Conservation (phyloP, 2,797 vertebrate genomes). For the Pteronotus mesoamericanus region DNA sequence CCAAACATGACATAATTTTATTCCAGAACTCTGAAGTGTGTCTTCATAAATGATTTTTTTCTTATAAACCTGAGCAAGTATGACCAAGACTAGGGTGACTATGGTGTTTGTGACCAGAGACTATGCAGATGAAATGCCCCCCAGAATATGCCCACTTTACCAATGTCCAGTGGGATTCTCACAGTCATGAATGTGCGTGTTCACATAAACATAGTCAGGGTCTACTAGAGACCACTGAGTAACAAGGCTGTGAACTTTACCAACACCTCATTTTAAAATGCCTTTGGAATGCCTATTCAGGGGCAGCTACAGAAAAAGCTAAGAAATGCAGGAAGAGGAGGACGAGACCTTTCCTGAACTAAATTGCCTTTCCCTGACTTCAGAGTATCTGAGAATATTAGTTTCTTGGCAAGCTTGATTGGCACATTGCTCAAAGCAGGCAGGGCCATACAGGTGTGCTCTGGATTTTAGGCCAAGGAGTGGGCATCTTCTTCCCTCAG, state of each 20-base stretch:
- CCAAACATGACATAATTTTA: not conserved
- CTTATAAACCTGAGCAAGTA: not conserved
- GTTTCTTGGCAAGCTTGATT: slow-evolving; percentile 40
- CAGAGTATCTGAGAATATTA: slow-evolving; percentile 53
- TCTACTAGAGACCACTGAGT: not conserved
- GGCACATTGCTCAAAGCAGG: not conserved
- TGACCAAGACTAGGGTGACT: not conserved
- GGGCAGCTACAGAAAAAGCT: not conserved
- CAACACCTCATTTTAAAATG: not conserved
- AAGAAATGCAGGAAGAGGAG: slow-evolving; percentile 34
- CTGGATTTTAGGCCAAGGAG: slow-evolving; percentile 16
- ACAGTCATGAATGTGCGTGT: not conserved
- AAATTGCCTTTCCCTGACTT: slow-evolving; percentile 11
- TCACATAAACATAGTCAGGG: not conserved
- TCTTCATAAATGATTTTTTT: slow-evolving; percentile 23
- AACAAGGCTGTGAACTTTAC: slow-evolving; percentile 2
- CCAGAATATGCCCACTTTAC: not conserved
- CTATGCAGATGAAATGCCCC: not conserved
- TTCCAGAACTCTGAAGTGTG: not conserved
- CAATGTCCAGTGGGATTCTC: not conserved
- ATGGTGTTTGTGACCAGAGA: not conserved
- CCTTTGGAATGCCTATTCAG: not conserved
- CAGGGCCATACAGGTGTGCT: slow-evolving; percentile 38
- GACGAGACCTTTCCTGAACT: slow-evolving; percentile 28
- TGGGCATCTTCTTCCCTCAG: not conserved